These are phyloP conservation scores for Onychorhynchus coronatus DNA, from an alignment of 2,113 vertebrate species.

Conservation along the genomic window DNA sequence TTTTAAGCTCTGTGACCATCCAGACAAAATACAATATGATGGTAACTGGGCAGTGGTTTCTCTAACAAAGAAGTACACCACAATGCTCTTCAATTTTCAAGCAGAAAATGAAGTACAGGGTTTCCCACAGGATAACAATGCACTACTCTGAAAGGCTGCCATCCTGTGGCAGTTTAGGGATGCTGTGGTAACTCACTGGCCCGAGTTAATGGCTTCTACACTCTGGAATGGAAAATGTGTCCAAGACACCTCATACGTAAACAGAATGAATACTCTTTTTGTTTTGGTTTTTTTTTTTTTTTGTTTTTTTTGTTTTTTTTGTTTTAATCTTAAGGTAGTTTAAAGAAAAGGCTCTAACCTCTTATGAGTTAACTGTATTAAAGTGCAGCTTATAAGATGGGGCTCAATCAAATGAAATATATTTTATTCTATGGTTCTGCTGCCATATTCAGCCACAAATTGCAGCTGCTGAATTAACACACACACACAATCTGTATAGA, in stretches of 20 bases:
- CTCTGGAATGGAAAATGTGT: not conserved
- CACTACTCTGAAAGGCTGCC: constrained; percentile 10
- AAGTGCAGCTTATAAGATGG: not conserved
- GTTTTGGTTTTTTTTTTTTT: too few species aligned
- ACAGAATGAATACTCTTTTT: not conserved
- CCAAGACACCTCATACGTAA: accelerated
- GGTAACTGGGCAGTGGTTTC: not conserved
- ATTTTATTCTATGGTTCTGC: not conserved
- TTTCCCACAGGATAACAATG: not conserved
- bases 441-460: not conserved
- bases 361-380: not conserved
- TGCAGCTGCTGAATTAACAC: not conserved
- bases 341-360: not conserved
- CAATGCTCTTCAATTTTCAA: not conserved
- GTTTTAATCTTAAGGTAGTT: not conserved
- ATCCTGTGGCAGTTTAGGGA: not conserved
- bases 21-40: not conserved
- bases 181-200: not conserved
- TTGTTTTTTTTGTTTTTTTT: not conserved
- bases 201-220: not conserved
- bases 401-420: not conserved
- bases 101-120: not conserved
- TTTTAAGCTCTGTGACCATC: not conserved
- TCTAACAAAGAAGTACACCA: not conserved
- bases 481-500: not conserved